Percentiles rank a stretch among this genome's conserved stretches.
Evolutionary conservation across 2,113 vertebrate species (phyloP).

Genomic region (Pelecanoides urinatrix): DNA sequence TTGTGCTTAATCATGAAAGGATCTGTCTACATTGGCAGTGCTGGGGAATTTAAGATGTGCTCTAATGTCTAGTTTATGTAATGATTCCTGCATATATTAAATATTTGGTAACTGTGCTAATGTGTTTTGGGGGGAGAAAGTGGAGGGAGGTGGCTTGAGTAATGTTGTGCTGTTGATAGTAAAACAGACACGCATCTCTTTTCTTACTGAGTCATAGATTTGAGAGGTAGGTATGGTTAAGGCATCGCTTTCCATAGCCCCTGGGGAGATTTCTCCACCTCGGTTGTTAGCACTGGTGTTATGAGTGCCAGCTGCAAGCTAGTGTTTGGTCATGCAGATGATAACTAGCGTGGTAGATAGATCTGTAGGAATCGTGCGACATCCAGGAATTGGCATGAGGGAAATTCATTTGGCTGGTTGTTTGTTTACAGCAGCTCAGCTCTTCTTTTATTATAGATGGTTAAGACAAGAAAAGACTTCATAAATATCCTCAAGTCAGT

Average conservation of each 20-base stretch:
- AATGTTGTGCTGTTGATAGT: background rate
- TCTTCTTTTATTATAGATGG: background rate
- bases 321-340: background rate
- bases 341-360: background rate
- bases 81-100: constrained; percentile 3
- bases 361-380: background rate
- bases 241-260: background rate
- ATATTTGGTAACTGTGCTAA: background rate
- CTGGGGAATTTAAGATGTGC: background rate
- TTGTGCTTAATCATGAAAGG: background rate
- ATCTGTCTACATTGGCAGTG: background rate
- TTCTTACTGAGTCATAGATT: background rate
- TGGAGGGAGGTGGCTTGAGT: background rate
- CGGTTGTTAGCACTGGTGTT: background rate
- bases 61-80: background rate
- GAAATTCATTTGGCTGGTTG: background rate
- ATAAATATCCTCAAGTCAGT: background rate
- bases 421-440: background rate
- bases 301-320: background rate
- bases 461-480: background rate
- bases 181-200: background rate
- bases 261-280: background rate
- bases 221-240: background rate
- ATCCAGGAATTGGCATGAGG: background rate
- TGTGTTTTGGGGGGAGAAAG: background rate